Evolutionary conservation across 2,113 vertebrate species (phyloP).

Genomic region (Pleuronectes platessa): DNA sequence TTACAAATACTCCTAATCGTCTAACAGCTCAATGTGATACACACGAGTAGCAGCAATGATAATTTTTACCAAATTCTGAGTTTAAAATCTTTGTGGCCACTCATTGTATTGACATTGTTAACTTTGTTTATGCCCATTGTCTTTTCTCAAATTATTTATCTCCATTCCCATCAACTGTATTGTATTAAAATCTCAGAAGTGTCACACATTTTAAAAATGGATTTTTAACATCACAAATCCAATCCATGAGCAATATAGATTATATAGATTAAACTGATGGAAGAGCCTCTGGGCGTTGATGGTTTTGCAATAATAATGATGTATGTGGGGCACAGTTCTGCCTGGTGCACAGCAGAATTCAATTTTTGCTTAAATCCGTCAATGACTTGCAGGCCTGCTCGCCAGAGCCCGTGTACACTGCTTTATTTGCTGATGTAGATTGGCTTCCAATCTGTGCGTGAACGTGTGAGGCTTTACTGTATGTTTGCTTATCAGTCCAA

Average conservation of each 20-base stretch:
- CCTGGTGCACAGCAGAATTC: constrained; percentile 43
- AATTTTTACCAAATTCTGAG: no score
- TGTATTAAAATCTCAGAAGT: constrained; percentile 22
- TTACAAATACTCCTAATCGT: no score
- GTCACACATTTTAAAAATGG: constrained; percentile 26
- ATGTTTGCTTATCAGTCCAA: constrained; percentile 79
- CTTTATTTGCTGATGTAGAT: constrained; percentile 76
- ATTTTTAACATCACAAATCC: constrained; percentile 29
- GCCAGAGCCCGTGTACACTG: constrained; percentile 49
- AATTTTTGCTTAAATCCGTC: constrained; percentile 46
- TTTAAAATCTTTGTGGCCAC: no score
- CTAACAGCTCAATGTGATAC: no score
- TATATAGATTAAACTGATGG: constrained; percentile 26
- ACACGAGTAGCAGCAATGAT: no score
- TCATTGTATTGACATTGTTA: background rate
- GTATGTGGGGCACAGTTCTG: constrained; percentile 30
- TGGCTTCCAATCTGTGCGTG: constrained; percentile 67
- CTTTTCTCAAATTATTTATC: constrained; percentile 1
- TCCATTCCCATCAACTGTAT: background rate
- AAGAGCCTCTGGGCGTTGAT: constrained; percentile 35
- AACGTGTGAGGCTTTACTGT: constrained; percentile 76
- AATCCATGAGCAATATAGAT: constrained; percentile 7
- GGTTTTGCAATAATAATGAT: constrained; percentile 44
- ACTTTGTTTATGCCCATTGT: background rate
- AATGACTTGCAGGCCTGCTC: constrained; percentile 42